Evolutionary conservation across 2,113 vertebrate genomes (phyloP).

Genomic region (Crotalus viridis): DNA sequence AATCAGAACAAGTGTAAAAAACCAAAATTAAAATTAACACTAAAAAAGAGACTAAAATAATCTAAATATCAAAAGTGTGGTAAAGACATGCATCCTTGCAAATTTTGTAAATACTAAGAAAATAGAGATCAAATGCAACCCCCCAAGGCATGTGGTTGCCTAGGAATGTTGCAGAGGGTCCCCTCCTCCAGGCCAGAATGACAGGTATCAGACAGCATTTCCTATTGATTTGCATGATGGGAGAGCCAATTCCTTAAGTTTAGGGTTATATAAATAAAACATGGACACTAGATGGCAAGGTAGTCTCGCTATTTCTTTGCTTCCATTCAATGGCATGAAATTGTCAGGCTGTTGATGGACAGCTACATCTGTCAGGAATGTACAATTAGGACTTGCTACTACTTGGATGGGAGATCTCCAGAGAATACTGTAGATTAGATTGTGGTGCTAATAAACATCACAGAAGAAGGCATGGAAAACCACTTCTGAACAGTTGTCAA

Average conservation of each 20-base stretch:
- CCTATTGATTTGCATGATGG: background rate
- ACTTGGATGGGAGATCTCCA: background rate
- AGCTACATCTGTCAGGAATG: background rate
- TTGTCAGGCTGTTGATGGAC: background rate
- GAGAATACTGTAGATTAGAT: background rate
- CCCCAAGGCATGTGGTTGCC: background rate
- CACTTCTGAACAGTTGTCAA: background rate
- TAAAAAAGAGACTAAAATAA: background rate
- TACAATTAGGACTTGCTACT: background rate
- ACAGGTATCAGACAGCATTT: background rate
- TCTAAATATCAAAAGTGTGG: background rate
- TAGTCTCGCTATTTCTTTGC: background rate
- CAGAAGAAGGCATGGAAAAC: background rate
- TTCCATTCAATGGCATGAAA: background rate
- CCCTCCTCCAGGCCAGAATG: background rate
- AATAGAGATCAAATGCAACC: background rate
- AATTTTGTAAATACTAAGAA: background rate
- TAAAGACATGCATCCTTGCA: background rate
- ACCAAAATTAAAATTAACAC: background rate
- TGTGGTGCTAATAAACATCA: background rate
- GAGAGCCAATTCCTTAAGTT: background rate
- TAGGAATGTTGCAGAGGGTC: background rate
- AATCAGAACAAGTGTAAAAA: background rate
- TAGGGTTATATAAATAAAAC: background rate
- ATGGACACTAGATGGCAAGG: background rate